Evolutionary conservation across 2,113 vertebrate genomes (phyloP).

Genomic region (Rhabdornis inornatus): DNA sequence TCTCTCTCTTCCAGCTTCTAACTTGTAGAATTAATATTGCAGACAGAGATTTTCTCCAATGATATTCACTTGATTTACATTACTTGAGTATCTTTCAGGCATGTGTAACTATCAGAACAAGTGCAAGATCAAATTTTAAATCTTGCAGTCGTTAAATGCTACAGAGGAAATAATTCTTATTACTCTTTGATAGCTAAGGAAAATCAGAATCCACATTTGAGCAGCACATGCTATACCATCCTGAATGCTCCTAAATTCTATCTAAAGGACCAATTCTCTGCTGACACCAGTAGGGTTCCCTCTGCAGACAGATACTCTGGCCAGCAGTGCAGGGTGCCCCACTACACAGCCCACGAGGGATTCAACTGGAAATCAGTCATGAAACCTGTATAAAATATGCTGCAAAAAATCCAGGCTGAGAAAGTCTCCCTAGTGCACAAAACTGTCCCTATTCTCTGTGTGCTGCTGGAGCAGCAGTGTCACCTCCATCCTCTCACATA

Average conservation of each 20-base stretch:
- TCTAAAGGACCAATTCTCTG: not conserved
- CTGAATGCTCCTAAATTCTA: not conserved
- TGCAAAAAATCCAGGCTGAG: not conserved
- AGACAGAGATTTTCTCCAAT: not conserved
- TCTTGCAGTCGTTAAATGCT: not conserved
- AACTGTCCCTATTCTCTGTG: fast-evolving
- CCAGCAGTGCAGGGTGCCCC: not conserved
- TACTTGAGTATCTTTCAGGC: not conserved
- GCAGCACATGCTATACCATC: not conserved
- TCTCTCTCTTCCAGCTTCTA: not conserved
- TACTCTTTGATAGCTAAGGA: not conserved
- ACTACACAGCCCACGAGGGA: fast-evolving
- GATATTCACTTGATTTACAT: not conserved
- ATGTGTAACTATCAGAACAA: not conserved
- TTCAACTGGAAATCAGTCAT: not conserved
- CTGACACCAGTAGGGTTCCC: not conserved
- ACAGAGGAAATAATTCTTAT: not conserved
- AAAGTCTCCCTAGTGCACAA: not conserved
- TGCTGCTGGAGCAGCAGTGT: not conserved
- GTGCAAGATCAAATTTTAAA: not conserved
- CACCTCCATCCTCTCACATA: not conserved
- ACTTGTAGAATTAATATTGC: not conserved
- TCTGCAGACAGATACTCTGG: not conserved
- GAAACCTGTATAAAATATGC: not conserved
- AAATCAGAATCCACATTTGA: not conserved